These are phyloP conservation scores for Engystomops pustulosus DNA, from an alignment of 2,113 vertebrate species.

Conservation along the genomic window DNA sequence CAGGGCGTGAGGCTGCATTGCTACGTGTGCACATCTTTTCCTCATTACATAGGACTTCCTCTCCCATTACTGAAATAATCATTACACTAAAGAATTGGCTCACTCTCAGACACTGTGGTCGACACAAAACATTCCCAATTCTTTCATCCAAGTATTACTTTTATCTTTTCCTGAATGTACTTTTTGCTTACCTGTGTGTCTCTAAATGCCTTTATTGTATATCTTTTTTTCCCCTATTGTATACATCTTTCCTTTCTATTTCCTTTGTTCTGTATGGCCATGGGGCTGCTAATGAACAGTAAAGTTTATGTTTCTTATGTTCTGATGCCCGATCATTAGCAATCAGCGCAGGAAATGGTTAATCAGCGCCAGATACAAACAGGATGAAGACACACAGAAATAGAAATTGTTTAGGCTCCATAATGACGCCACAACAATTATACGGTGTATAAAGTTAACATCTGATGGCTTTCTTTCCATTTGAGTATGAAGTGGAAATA, in stretches of 20 bases:
- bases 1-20: neutral
- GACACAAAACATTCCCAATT: slow-evolving; percentile 2
- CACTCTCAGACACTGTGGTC: neutral
- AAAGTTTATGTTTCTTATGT: neutral
- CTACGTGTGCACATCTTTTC: slow-evolving; percentile 45
- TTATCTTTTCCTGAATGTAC: slow-evolving; percentile 4
- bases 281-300: neutral
- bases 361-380: slow-evolving; percentile 29
- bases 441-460: neutral
- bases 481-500: neutral
- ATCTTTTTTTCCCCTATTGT: neutral
- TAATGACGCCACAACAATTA: neutral
- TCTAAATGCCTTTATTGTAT: neutral
- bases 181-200: neutral
- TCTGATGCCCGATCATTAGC: neutral
- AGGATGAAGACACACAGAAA: neutral
- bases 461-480: neutral
- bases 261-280: neutral
- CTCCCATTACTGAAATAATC: slow-evolving; percentile 42
- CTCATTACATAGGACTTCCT: slow-evolving; percentile 49
- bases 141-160: neutral
- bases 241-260: neutral
- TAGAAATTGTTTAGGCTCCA: neutral
- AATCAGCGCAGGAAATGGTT: neutral
- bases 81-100: slow-evolving; percentile 31